Evolutionary conservation across 92 coral and sea anemone genomes (phyloP), one percentile per base, ranked within the genome.

Genomic region (Pocillopora meandrina): DNA sequence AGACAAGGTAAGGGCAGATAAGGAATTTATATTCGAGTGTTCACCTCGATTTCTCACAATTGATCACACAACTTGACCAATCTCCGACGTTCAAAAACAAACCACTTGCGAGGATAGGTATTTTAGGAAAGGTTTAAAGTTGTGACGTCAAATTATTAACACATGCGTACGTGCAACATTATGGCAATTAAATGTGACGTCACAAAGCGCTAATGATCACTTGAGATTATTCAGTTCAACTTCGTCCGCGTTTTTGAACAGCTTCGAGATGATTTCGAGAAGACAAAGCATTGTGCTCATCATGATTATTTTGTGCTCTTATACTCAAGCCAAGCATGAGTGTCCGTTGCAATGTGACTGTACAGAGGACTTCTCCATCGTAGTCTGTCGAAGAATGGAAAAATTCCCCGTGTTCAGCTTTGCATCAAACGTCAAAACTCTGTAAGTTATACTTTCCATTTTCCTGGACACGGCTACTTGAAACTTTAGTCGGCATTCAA

Each of bases 321-420:
- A 35, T 19, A 60, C 61, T 57, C 68, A 71, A 86, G 80, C 64
- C 55, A 65, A 57, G 61, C 69, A 65, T 11, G 69, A 88, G 17
- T 93, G 98, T 76, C 95, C 98, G 3, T 78, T 78, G 15, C 89
- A 88, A 34, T 94, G 98, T 65, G 93, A 75, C 63, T 94, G 98
- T 71, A 81, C 74, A 35, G 86, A 78, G 4, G 86, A 84, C 49
- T 80, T 89, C 70, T 81, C 93, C 5, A 79, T 88, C n/a, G 87
- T 93, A 17, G 87, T 78, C 88, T 93, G 96, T 77, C 84, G 87
- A 63, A 90, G 82, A 14, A 82, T 90, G 75, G 74, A 66, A 13
- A 89, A 82, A 65, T 83, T 93, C 15, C 96, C 96, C 11, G 68
- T 64, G 70, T 58, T 93, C 23, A 75, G 81, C 47, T 90, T 89